Evolutionary conservation across 2,113 vertebrate species (phyloP).

Genomic region (Toxostoma redivivum): DNA sequence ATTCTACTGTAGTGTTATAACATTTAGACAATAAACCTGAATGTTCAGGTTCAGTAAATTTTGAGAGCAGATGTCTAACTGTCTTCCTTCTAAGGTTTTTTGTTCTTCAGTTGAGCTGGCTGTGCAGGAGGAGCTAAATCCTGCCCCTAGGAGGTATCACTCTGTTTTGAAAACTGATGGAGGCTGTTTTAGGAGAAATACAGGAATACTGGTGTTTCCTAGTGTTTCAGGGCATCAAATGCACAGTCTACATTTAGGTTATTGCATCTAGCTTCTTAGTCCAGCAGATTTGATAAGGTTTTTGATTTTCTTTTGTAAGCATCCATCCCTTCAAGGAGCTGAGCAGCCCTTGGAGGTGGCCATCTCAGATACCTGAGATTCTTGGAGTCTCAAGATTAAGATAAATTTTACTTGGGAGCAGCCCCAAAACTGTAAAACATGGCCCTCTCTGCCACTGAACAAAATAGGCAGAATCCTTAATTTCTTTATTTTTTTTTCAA

Average conservation of each 20-base stretch:
- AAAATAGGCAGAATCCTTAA: not conserved
- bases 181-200: not conserved
- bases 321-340: not conserved
- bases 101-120: not conserved
- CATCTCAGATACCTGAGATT: not conserved
- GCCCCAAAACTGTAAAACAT: not conserved
- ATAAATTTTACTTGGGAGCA: not conserved
- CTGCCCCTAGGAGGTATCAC: not conserved
- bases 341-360: accelerated
- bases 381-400: not conserved
- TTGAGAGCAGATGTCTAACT: not conserved
- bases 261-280: not conserved
- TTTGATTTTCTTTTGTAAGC: not conserved
- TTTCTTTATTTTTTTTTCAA: not conserved
- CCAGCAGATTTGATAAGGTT: not conserved
- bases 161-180: not conserved
- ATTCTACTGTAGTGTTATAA: not conserved
- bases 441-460: accelerated
- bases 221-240: not conserved
- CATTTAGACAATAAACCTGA: not conserved
- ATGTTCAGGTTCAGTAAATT: not conserved
- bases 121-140: not conserved
- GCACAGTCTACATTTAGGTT: not conserved
- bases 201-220: not conserved
- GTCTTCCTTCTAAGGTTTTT: not conserved